These are phyloP conservation scores for Lucilia cuprina DNA, from an alignment of 1,140 invertebrate genomes.

Conservation along the genomic window DNA sequence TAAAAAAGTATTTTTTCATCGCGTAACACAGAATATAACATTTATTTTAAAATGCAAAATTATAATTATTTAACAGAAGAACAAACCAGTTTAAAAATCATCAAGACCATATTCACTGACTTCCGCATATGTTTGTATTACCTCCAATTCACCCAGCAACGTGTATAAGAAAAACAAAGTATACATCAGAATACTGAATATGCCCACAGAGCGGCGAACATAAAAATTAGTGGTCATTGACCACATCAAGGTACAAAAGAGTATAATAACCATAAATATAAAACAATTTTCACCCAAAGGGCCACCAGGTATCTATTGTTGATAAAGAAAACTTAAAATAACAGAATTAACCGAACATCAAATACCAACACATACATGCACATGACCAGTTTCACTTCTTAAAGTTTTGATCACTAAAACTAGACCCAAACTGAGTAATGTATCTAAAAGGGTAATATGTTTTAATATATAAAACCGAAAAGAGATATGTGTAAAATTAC, in stretches of 20 bases:
- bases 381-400: slow-evolving; percentile 11
- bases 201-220: slow-evolving; percentile 31
- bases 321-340: slow-evolving; percentile 6
- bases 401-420: slow-evolving; percentile 28
- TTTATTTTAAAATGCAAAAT: neutral
- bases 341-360: neutral
- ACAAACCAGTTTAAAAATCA: neutral
- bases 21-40: too few species aligned
- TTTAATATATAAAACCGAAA: too few species aligned
- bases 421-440: slow-evolving; percentile 15
- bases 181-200: slow-evolving; percentile 38
- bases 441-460: slow-evolving; percentile 23
- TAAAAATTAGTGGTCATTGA: slow-evolving; percentile 36
- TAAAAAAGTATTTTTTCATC: too few species aligned
- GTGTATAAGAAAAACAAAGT: slow-evolving; percentile 30
- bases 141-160: slow-evolving; percentile 34
- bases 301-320: slow-evolving; percentile 35
- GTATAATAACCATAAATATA: slow-evolving; percentile 35
- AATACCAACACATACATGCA: neutral
- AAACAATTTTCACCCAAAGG: slow-evolving; percentile 39
- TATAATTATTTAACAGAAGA: neutral
- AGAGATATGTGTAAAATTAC: neutral
- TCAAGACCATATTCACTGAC: slow-evolving; percentile 19
- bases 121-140: slow-evolving; percentile 38
- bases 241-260: slow-evolving; percentile 27